Conservation (phyloP, 2,113 vertebrate species). For the Trichomycterus rosablanca region DNA sequence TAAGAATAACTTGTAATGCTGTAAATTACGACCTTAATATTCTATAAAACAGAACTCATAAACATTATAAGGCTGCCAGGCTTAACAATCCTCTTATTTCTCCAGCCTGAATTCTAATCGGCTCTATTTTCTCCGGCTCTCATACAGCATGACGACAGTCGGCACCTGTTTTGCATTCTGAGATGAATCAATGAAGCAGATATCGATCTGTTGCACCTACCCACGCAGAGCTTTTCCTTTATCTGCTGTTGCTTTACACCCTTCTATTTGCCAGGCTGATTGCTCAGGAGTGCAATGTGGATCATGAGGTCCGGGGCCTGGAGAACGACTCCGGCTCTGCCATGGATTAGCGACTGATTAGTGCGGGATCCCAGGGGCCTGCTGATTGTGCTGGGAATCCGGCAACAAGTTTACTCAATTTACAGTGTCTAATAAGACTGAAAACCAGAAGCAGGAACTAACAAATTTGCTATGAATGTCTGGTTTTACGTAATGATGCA, state of each 20-base stretch:
- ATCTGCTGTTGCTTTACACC: slow-evolving; percentile 14
- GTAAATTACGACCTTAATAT: too few relatives aligned
- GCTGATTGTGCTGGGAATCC: not conserved
- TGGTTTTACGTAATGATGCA: too few relatives aligned
- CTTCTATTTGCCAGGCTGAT: slow-evolving; percentile 34
- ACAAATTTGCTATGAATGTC: too few relatives aligned
- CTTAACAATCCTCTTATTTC: too few relatives aligned
- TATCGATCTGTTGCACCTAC: slow-evolving; percentile 32
- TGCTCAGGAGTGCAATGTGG: slow-evolving; percentile 31
- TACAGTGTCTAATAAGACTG: not conserved
- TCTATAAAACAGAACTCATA: too few relatives aligned
- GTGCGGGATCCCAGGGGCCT: slow-evolving; percentile 4
- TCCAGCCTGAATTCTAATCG: not conserved
- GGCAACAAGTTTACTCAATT: not conserved
- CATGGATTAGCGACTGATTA: slow-evolving; percentile 24
- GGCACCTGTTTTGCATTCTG: slow-evolving; percentile 43
- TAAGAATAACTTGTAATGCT: too few relatives aligned
- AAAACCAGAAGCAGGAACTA: too few relatives aligned
- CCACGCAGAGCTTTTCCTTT: slow-evolving; percentile 11
- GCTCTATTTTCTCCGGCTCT: too few relatives aligned
- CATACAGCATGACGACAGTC: too few relatives aligned
- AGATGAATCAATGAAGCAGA: slow-evolving; percentile 38
- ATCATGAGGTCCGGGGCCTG: slow-evolving; percentile 3
- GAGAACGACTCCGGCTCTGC: too few relatives aligned
- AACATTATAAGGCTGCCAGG: too few relatives aligned